Conservation (phyloP, 2,888 invertebrate genomes). For the Trachelus iudaicus region DNA sequence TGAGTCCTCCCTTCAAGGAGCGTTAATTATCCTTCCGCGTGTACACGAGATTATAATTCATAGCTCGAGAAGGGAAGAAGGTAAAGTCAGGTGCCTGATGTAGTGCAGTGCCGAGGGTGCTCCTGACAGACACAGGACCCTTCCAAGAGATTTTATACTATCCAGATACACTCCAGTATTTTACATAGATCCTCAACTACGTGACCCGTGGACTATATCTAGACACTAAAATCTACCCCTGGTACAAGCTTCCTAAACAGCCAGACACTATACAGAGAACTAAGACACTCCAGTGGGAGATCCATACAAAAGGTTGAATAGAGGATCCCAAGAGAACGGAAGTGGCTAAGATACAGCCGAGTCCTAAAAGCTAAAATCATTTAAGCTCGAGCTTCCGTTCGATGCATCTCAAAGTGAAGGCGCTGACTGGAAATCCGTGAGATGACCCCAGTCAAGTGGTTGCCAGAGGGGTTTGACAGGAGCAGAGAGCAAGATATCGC, state of each 20-base stretch:
- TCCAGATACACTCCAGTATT: not conserved
- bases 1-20: not conserved
- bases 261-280: not conserved
- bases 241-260: not conserved
- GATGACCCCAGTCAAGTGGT: constrained; percentile 15
- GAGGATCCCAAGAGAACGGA: not conserved
- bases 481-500: constrained; percentile 18
- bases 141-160: not conserved
- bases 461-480: not conserved
- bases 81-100: not conserved
- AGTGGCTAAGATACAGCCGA: no score
- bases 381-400: not conserved
- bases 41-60: constrained; percentile 6
- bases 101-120: not conserved
- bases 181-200: not conserved
- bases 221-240: not conserved
- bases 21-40: constrained; percentile 6
- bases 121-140: not conserved
- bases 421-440: not conserved
- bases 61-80: constrained; percentile 3
- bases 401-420: not conserved
- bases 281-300: not conserved
- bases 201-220: not conserved
- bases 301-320: not conserved
- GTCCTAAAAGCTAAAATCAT: not conserved